Percentiles rank a stretch among this genome's conserved stretches.
phyloP scores from a whole-genome alignment of 1,140 invertebrate species.

The Aphelenchoides fujianensis region DNA sequence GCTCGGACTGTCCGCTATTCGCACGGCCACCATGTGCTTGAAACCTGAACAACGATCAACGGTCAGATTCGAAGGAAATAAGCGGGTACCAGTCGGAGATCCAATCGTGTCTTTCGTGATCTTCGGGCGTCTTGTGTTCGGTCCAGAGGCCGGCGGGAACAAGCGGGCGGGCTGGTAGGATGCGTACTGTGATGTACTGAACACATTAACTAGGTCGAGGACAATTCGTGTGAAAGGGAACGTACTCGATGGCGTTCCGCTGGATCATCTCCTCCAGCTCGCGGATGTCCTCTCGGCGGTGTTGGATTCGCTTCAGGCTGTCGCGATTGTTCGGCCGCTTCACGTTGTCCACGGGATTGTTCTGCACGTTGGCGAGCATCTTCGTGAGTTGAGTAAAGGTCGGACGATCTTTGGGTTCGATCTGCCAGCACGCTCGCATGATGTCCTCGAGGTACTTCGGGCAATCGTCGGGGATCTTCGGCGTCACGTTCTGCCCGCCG shows the following conservation, averaged over 20 bases:
- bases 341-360: background rate
- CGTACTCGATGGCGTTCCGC: background rate
- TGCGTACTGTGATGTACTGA: background rate
- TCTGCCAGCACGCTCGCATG: slow-evolving; percentile 12
- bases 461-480: slow-evolving; percentile 14
- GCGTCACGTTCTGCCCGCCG: background rate
- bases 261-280: background rate
- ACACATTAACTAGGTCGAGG: too few species aligned
- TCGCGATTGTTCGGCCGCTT: background rate
- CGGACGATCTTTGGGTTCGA: background rate
- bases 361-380: background rate
- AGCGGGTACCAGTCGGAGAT: background rate
- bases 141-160: background rate
- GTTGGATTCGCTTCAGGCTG: background rate
- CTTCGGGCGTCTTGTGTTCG: background rate
- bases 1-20: background rate
- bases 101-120: background rate
- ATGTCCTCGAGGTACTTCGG: background rate
- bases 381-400: slow-evolving; percentile 6
- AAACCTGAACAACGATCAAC: slow-evolving; percentile 9
- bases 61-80: too few species aligned
- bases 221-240: background rate
- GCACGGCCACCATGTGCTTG: background rate
- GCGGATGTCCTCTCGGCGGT: background rate
- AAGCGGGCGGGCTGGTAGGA: background rate